phyloP scores from a whole-genome alignment of 2,797 vertebrate genomes.

The Odontamblyopus rebecca region DNA sequence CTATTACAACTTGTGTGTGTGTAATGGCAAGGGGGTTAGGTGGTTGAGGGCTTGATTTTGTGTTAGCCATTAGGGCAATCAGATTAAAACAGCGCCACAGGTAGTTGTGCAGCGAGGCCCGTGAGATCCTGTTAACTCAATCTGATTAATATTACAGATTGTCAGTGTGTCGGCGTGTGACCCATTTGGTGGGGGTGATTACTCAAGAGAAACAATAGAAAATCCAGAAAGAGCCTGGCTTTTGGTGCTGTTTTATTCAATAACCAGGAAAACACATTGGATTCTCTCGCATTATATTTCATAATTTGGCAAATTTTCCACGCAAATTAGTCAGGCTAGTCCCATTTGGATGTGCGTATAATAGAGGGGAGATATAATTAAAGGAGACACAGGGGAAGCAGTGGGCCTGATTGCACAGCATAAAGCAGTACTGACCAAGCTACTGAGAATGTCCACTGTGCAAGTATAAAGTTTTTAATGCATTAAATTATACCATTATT shows the following conservation, averaged over 20 bases:
- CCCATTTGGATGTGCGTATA: constrained; percentile 71
- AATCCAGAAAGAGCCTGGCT: constrained; percentile 56
- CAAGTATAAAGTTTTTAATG: background rate
- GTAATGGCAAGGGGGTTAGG: constrained; percentile 50
- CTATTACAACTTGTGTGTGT: constrained; percentile 69
- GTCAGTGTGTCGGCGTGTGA: constrained; percentile 71
- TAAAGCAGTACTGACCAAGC: constrained; percentile 69
- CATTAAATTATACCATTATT: background rate
- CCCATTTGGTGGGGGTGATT: constrained; percentile 66
- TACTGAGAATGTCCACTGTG: constrained; percentile 40
- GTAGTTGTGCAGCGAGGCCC: constrained; percentile 63
- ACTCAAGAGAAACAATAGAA: constrained; percentile 66
- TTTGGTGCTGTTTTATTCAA: constrained; percentile 73
- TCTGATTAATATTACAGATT: constrained; percentile 81
- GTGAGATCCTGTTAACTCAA: constrained; percentile 69
- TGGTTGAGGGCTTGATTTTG: constrained; percentile 69
- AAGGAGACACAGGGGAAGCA: constrained; percentile 67
- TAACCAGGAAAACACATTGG: constrained; percentile 65
- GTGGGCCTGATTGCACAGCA: constrained; percentile 75
- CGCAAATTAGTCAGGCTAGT: constrained; percentile 72
- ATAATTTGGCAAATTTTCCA: constrained; percentile 76
- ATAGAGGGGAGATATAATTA: constrained; percentile 73
- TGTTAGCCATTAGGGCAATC: constrained; percentile 75
- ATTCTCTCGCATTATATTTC: constrained; percentile 75
- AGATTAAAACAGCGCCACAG: constrained; percentile 73